phyloP scores from a whole-genome alignment of 2,888 invertebrate genomes.

The Cephus runcator region DNA sequence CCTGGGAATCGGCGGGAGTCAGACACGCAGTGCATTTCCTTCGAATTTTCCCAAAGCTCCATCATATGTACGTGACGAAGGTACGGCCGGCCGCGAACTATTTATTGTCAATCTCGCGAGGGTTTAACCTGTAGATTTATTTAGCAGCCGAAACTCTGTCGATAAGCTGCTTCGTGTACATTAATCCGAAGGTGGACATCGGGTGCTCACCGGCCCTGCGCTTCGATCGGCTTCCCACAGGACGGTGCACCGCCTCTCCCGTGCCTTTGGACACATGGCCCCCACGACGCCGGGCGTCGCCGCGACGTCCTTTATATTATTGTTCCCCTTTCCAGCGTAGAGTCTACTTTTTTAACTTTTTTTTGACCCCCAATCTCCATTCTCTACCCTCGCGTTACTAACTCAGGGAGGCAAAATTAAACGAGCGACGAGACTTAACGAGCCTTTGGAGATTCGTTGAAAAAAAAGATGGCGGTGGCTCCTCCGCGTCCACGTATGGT shows the following conservation, averaged over 20 bases:
- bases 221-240: background rate
- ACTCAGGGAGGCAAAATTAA: background rate
- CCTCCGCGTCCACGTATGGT: background rate
- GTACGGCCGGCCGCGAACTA: conserved; percentile 5
- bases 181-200: conserved; percentile 28
- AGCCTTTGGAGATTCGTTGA: background rate
- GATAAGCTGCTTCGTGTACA: conserved; percentile 36
- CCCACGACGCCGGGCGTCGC: background rate
- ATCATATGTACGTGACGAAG: background rate
- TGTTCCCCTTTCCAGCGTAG: background rate
- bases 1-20: no score
- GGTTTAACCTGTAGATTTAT: conserved; percentile 19
- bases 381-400: background rate
- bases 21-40: background rate
- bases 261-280: background rate
- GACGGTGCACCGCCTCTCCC: background rate
- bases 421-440: background rate
- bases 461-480: background rate
- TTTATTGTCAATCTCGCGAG: conserved; percentile 36
- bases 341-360: background rate
- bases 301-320: background rate
- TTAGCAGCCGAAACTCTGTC: conserved; percentile 29
- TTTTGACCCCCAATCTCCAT: background rate
- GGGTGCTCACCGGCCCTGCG: background rate
- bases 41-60: background rate